Percentiles rank a stretch among this genome's conserved stretches.
Evolutionary conservation across 2,888 invertebrate species (phyloP).

Genomic region (Drosophila phalerata): DNA sequence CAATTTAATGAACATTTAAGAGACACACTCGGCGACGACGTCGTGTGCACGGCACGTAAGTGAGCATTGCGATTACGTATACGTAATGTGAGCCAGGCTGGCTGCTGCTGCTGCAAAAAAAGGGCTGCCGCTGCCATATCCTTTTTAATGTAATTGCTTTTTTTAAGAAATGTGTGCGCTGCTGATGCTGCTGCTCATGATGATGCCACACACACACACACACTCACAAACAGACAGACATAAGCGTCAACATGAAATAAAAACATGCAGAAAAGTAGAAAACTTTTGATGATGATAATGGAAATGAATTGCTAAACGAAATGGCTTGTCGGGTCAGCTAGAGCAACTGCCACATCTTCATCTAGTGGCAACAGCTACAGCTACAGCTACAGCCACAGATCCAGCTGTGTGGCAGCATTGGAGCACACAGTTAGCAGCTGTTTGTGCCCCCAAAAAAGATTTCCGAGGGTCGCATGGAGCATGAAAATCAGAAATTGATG

Average conservation of each 20-base stretch:
- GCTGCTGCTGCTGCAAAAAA: conserved; percentile 30
- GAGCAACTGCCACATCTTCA: conserved; percentile 26
- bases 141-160: conserved; percentile 84
- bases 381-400: conserved; percentile 19
- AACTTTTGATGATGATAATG: conserved; percentile 82
- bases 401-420: conserved; percentile 5
- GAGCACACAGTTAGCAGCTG: conserved; percentile 68
- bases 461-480: conserved; percentile 30
- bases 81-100: conserved; percentile 51
- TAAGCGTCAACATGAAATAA: conserved; percentile 50
- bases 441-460: conserved; percentile 28
- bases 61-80: conserved; percentile 66
- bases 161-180: conserved; percentile 76
- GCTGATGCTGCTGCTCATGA: conserved; percentile 29
- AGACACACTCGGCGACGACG: conserved; percentile 71
- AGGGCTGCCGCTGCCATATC: conserved; percentile 74
- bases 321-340: conserved; percentile 50
- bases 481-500: conserved; percentile 57
- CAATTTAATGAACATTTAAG: conserved; percentile 85
- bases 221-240: conserved; percentile 35
- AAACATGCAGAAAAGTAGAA: conserved; percentile 59
- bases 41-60: conserved; percentile 60
- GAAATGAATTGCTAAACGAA: conserved; percentile 73
- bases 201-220: conserved; percentile 50
- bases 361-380: conserved; percentile 21